Evolutionary conservation across 2,113 vertebrate species (phyloP).

Genomic region (Climacteris rufus): DNA sequence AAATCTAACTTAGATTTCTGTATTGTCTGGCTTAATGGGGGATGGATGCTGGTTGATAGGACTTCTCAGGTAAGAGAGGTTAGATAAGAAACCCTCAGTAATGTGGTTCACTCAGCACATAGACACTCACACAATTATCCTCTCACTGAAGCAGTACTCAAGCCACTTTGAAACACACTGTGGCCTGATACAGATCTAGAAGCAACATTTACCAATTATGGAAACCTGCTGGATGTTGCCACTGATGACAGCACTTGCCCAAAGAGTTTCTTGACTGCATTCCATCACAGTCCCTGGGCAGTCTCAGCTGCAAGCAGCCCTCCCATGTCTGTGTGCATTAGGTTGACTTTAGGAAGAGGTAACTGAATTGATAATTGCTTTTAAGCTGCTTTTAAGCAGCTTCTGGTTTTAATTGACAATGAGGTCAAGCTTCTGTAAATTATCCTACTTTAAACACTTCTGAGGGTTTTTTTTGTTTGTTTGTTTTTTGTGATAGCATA

Average conservation of each 20-base stretch:
- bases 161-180: accelerated
- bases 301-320: background rate
- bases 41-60: background rate
- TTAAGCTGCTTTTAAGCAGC: background rate
- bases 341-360: background rate
- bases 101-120: background rate
- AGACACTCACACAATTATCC: background rate
- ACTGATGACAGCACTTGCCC: background rate
- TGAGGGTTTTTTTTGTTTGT: background rate
- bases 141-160: background rate
- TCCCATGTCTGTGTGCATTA: accelerated
- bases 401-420: background rate
- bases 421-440: background rate
- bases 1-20: background rate
- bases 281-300: background rate
- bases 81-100: background rate
- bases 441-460: background rate
- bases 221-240: background rate
- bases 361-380: background rate
- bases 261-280: background rate
- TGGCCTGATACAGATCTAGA: background rate
- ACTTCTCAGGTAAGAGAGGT: background rate
- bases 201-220: background rate
- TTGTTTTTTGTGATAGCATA: background rate
- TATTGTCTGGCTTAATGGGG: background rate